Base-by-base conservation (phyloP, 37 sponge, comb jelly and placozoan genomes). In the Halisarca cf. caerulea region DNA sequence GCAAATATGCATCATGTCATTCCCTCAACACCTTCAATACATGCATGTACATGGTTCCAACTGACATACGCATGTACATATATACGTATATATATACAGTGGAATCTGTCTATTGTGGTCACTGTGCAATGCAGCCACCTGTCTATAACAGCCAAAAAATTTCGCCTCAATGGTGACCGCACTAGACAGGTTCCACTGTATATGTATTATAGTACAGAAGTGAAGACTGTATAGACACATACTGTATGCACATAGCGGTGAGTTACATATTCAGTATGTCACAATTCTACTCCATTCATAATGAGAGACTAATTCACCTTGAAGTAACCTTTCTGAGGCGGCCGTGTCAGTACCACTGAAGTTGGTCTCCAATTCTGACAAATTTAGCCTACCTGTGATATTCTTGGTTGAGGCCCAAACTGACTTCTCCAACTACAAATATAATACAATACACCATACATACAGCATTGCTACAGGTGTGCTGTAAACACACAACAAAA, bases 391-490 rank as follows among this genome's bases (percentile, higher is more conserved):
- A n/a, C 59, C 62, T 25, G 83, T 88, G 0, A 80, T 54, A 82
- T 93, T 90, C 2, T 79, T 73, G 33, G 43, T 80, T 21, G 88
- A 81, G 40, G 88, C 80, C 92, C 92, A 92, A 0, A 80, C 69
- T 30, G 86, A 78, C 38, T 86, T 74, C n/a, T 77, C 42, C 14
- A 92, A 85, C 92, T 92, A 66, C 6, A 30, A 36, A 21, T 28
- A 80, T 32, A 80, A 1, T 55, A 11, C 4, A 4, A 17, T 14
- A 51, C 28, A 78, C 28, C 54, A 41, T 6, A 44, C 53, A 51
- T 21, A 45, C 34, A 78, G 55, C 57, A 78, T 42, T 37, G 54
- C 23, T 20, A 72, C n/a, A n/a, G n/a, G n/a, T n/a, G n/a, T n/a
- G n/a, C n/a, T n/a, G n/a, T n/a, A n/a, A n/a, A n/a, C n/a, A n/a